Evolutionary conservation across 1,140 invertebrate genomes (phyloP), one percentile per base, ranked within the genome.

Genomic region (Pissodes strobi): DNA sequence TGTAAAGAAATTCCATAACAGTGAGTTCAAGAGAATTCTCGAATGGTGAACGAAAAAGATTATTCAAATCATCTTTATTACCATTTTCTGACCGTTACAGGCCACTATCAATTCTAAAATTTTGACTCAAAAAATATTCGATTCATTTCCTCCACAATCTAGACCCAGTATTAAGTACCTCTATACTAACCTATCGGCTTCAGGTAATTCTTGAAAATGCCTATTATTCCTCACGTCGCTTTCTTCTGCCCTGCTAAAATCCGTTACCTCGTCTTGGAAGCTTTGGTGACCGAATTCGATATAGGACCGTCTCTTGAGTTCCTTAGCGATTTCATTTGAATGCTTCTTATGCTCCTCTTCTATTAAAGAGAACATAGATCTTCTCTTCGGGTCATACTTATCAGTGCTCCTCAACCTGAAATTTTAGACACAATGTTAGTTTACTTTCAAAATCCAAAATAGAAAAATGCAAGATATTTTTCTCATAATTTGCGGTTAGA

Each of bases 251-350:
- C 58, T 38, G 9, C 30, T 51, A 34, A 64, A 67, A 37, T 39
- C 34, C 1, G 61, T 60, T 4, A 57, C 22, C 12, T 67, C 72
- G 5, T 68, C 69, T 1, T 64, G 56, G 15, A 39, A 58, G 25
- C 39, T 41, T 13, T 55, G 59, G 12, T 66, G 46, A 12, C 45
- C 59, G 8, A 62, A 52, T 18, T 79, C 77, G 57, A 80, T 68
- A 67, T 79, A 79, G 1, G 78, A 79, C 27, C 78, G 65, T 10
- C 79, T 69, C 64, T 81, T 81, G 45, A 81, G 73, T 61, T 81
- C 80, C 53, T 78, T 78, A 4, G 78, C 80, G 23, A 82, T 76
- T 71, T 79, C 77, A 49, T 75, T 75, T 0, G 78, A 81, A 57
- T 72, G 78, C 45, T 73, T 70, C 59, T 73, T 72, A 59, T 78